Conservation (phyloP, 2,797 vertebrate genomes). For the Otolemur crassicaudatus region DNA sequence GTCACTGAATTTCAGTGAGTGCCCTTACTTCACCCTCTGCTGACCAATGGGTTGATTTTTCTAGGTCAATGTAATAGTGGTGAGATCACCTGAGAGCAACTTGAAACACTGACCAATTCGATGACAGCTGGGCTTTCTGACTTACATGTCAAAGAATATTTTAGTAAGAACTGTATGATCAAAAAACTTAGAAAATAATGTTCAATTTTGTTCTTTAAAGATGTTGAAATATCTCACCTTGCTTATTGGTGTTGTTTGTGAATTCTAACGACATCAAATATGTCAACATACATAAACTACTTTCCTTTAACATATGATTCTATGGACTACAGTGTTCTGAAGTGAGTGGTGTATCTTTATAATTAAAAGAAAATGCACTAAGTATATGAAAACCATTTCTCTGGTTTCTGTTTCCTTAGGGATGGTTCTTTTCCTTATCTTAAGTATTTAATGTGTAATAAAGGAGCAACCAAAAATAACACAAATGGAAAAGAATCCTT, state of each 20-base stretch:
- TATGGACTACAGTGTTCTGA: not conserved
- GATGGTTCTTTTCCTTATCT: slow-evolving; percentile 41
- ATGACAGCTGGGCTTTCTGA: not conserved
- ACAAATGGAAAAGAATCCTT: not conserved
- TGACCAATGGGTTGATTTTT: not conserved
- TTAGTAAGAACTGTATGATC: not conserved
- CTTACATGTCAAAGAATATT: not conserved
- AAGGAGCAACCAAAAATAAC: not conserved
- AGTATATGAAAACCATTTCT: not conserved
- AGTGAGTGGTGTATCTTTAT: not conserved
- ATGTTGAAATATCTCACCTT: not conserved
- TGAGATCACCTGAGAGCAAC: not conserved
- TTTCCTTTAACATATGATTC: not conserved
- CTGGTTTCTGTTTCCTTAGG: slow-evolving; percentile 49
- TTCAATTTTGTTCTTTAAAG: not conserved
- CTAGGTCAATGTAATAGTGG: not conserved
- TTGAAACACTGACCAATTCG: not conserved
- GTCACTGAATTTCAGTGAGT: not conserved
- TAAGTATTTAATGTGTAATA: slow-evolving; percentile 39
- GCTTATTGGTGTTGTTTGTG: not conserved
- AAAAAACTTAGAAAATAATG: not conserved
- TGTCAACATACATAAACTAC: not conserved
- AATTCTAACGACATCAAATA: not conserved
- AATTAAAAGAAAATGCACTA: slow-evolving; percentile 26
- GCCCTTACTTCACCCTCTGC: not conserved